Evolutionary conservation across 2,113 vertebrate species (phyloP).

Genomic region (Dasyprocta punctata): DNA sequence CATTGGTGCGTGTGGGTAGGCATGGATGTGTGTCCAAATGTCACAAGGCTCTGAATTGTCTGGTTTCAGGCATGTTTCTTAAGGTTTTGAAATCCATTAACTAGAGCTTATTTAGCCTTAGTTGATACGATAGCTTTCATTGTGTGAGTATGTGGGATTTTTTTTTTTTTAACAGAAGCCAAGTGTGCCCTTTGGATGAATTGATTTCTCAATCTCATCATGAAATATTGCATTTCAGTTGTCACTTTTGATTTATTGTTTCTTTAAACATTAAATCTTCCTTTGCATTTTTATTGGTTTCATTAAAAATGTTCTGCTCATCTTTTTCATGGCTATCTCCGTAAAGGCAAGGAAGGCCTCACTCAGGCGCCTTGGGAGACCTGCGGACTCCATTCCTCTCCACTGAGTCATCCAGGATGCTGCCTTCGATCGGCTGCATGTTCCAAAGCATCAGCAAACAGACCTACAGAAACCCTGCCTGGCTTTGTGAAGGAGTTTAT

Average conservation of each 20-base stretch:
- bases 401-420: neutral
- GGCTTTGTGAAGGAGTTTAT: constrained; percentile 79
- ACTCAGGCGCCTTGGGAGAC: constrained; percentile 26
- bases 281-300: constrained; percentile 91
- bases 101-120: constrained; percentile 65
- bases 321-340: constrained; percentile 85
- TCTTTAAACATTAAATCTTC: constrained; percentile 90
- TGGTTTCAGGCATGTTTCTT: constrained; percentile 52
- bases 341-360: constrained; percentile 65
- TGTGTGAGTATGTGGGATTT: constrained; percentile 33
- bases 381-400: constrained; percentile 18
- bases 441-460: constrained; percentile 48
- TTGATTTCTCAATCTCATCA: constrained; percentile 89
- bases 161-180: constrained; percentile 73
- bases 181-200: constrained; percentile 86
- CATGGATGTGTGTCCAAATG: neutral
- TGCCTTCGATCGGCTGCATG: neutral
- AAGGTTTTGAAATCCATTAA: constrained; percentile 21
- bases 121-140: constrained; percentile 73
- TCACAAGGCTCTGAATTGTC: constrained; percentile 53
- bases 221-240: constrained; percentile 89
- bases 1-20: rapidly evolving
- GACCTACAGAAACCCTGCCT: constrained; percentile 63
- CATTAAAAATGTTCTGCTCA: constrained; percentile 88
- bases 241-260: constrained; percentile 90